Percentiles rank a stretch among this genome's conserved stretches.
These are phyloP conservation scores for Rissa tridactyla DNA, from an alignment of 2,113 vertebrate species.

Conservation along the genomic window DNA sequence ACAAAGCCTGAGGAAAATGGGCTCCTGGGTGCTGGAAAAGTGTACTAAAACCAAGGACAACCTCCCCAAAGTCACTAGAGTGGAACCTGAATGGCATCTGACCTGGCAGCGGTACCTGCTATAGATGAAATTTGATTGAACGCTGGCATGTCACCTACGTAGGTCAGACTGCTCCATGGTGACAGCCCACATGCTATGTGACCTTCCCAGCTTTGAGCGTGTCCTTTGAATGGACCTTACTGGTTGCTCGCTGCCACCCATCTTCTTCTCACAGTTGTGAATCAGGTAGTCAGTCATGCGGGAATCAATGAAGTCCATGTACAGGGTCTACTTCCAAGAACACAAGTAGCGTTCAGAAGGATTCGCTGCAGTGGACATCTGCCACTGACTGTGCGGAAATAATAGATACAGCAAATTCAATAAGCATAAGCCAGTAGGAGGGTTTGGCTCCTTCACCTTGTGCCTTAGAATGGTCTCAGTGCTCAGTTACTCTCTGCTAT, in stretches of 20 bases:
- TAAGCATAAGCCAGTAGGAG: neutral
- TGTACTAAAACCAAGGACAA: neutral
- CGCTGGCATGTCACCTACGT: rapidly evolving
- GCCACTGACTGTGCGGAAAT: neutral
- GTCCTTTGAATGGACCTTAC: neutral
- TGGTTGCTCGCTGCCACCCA: neutral
- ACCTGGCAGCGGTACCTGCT: neutral
- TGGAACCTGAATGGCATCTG: neutral
- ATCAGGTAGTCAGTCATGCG: neutral
- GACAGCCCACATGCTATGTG: neutral
- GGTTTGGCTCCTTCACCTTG: neutral
- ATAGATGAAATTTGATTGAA: neutral
- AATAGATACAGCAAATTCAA: neutral
- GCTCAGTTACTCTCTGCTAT: neutral
- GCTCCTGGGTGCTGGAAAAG: neutral
- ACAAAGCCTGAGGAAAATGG: neutral
- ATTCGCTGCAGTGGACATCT: neutral
- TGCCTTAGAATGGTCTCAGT: neutral
- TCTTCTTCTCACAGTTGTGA: neutral
- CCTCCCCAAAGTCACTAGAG: neutral
- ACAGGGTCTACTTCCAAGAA: neutral
- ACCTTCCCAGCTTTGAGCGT: neutral
- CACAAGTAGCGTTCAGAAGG: neutral
- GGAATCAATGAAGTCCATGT: neutral
- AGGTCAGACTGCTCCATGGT: rapidly evolving